Percentiles rank a stretch among this genome's conserved stretches.
phyloP scores from a whole-genome alignment of 2,797 vertebrate species.

The Arctocebus calabarensis region DNA sequence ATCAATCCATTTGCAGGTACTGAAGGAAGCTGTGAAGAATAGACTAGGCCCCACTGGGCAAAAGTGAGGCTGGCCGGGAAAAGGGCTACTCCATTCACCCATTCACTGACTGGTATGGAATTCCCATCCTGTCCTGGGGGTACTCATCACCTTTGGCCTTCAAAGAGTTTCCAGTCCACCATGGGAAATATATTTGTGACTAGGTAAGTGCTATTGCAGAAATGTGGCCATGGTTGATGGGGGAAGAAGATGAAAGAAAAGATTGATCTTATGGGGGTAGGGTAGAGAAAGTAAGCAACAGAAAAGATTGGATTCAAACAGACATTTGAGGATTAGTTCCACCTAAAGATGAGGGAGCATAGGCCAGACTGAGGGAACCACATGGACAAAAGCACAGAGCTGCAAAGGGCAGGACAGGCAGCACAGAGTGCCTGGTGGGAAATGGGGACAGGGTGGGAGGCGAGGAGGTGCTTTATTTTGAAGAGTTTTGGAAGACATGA shows the following conservation, averaged over 20 bases:
- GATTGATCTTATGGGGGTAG: background rate
- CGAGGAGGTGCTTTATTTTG: background rate
- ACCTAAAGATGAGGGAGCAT: background rate
- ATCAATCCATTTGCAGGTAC: background rate
- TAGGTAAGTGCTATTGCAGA: background rate
- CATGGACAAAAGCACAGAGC: background rate
- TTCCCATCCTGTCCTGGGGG: background rate
- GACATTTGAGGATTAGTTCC: background rate
- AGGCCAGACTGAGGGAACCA: background rate
- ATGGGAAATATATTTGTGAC: background rate
- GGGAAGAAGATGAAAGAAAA: background rate
- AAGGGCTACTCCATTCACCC: background rate
- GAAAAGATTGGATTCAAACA: background rate
- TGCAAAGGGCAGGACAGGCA: background rate
- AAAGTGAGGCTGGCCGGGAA: too few relatives aligned
- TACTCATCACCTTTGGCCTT: background rate
- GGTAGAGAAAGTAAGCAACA: background rate
- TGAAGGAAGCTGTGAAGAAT: background rate
- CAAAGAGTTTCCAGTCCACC: background rate
- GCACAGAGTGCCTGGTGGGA: background rate
- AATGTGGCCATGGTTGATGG: background rate
- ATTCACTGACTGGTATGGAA: background rate
- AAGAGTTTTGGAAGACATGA: background rate
- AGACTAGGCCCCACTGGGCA: background rate
- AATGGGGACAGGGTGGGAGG: background rate